Percentiles rank a stretch among this genome's conserved stretches.
Evolutionary conservation across 2,113 vertebrate species (phyloP).

Genomic region (Ophiodon elongatus): DNA sequence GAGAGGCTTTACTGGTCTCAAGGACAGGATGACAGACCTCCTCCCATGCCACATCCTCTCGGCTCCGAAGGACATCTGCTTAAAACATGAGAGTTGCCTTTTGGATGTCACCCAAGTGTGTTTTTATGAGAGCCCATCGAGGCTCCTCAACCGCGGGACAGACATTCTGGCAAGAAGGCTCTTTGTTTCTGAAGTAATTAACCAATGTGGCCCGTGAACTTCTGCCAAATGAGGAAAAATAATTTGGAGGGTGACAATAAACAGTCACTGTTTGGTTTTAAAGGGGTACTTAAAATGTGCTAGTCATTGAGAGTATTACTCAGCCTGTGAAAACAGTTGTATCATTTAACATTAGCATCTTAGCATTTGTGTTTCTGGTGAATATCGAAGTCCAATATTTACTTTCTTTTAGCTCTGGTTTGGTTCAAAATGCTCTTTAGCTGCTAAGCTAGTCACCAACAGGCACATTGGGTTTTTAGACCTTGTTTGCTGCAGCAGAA

Average conservation of each 20-base stretch:
- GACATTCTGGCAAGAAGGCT: neutral
- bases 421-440: neutral
- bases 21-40: slow-evolving; percentile 9
- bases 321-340: neutral
- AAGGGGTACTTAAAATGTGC: neutral
- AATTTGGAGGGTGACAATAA: slow-evolving; percentile 4
- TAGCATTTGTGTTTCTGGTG: neutral
- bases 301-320: neutral
- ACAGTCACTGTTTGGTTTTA: slow-evolving; percentile 5
- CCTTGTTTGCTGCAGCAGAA: neutral
- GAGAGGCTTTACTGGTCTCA: neutral
- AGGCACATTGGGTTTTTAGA: neutral
- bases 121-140: slow-evolving; percentile 11
- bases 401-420: neutral
- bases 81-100: slow-evolving; percentile 8
- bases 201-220: slow-evolving; percentile 1
- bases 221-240: slow-evolving; percentile 19
- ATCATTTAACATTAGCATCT: neutral
- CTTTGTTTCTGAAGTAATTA: slow-evolving; percentile 33
- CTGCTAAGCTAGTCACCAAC: neutral
- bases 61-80: slow-evolving; percentile 19
- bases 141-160: neutral
- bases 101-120: slow-evolving; percentile 14
- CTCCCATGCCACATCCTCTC: slow-evolving; percentile 30
- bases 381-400: neutral